These are phyloP conservation scores for Spondyliosoma cantharus DNA, from an alignment of 2,797 vertebrate species.

Conservation along the genomic window DNA sequence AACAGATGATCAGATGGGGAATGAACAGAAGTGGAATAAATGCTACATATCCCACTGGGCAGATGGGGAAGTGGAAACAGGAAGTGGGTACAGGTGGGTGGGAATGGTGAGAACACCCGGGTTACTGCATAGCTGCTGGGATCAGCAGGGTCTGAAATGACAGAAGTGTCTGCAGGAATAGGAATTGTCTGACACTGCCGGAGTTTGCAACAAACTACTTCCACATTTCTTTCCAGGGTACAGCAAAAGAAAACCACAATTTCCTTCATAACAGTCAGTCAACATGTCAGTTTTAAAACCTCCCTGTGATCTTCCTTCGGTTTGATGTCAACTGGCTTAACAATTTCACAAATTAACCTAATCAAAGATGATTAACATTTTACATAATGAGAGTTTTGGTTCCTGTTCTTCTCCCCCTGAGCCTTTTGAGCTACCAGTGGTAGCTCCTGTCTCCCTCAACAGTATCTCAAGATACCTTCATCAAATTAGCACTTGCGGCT, in stretches of 20 bases:
- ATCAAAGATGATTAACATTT: slow-evolving; percentile 29
- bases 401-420: slow-evolving; percentile 31
- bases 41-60: background rate
- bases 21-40: background rate
- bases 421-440: slow-evolving; percentile 34
- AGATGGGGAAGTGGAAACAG: background rate
- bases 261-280: background rate
- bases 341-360: slow-evolving; percentile 15
- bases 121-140: background rate
- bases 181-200: background rate
- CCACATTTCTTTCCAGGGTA: background rate
- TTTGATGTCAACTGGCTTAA: slow-evolving; percentile 15
- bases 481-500: slow-evolving; percentile 51
- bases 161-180: background rate
- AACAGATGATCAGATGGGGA: background rate
- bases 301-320: background rate
- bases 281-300: background rate
- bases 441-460: slow-evolving; percentile 34
- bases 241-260: background rate
- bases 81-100: background rate
- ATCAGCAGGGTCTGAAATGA: background rate
- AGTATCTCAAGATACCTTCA: slow-evolving; percentile 31
- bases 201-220: background rate
- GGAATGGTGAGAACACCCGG: background rate
- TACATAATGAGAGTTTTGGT: slow-evolving; percentile 3